Evolutionary conservation across 2,888 invertebrate genomes (phyloP).

Genomic region (Polydrusus tereticollis): DNA sequence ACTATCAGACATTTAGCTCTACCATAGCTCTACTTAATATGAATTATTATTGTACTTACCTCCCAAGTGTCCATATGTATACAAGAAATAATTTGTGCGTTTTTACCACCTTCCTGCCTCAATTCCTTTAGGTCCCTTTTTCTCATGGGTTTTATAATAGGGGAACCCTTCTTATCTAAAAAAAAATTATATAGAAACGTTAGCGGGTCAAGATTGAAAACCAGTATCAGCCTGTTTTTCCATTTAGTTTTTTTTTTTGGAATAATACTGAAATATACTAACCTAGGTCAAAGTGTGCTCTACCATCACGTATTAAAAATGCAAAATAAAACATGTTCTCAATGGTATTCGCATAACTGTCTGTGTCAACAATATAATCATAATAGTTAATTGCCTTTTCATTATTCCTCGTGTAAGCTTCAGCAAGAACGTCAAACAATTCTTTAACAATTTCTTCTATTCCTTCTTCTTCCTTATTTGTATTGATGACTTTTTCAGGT

Average conservation of each 20-base stretch:
- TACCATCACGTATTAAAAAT: slow-evolving; percentile 73
- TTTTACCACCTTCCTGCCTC: slow-evolving; percentile 59
- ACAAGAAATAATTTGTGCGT: slow-evolving; percentile 72
- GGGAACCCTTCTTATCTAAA: slow-evolving; percentile 56
- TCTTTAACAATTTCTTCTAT: slow-evolving; percentile 71
- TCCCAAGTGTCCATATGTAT: slow-evolving; percentile 71
- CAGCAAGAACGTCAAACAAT: slow-evolving; percentile 68
- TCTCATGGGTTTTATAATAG: slow-evolving; percentile 58
- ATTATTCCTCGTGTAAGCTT: slow-evolving; percentile 65
- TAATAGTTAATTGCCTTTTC: slow-evolving; percentile 71
- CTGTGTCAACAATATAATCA: slow-evolving; percentile 72
- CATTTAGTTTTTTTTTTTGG: not conserved
- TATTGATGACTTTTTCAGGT: slow-evolving; percentile 69
- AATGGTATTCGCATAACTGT: slow-evolving; percentile 72
- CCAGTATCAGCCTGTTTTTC: no score
- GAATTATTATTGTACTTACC: slow-evolving; percentile 64
- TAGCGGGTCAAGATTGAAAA: no score
- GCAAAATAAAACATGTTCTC: slow-evolving; percentile 78
- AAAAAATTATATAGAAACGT: no score
- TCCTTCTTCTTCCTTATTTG: slow-evolving; percentile 71
- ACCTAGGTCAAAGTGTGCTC: slow-evolving; percentile 69
- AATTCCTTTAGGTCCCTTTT: slow-evolving; percentile 57
- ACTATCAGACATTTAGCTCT: no score
- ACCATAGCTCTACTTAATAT: no score
- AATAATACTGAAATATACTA: slow-evolving; percentile 6